These are phyloP conservation scores for Eubucco bourcierii DNA, from an alignment of 2,113 vertebrate genomes.

Conservation along the genomic window DNA sequence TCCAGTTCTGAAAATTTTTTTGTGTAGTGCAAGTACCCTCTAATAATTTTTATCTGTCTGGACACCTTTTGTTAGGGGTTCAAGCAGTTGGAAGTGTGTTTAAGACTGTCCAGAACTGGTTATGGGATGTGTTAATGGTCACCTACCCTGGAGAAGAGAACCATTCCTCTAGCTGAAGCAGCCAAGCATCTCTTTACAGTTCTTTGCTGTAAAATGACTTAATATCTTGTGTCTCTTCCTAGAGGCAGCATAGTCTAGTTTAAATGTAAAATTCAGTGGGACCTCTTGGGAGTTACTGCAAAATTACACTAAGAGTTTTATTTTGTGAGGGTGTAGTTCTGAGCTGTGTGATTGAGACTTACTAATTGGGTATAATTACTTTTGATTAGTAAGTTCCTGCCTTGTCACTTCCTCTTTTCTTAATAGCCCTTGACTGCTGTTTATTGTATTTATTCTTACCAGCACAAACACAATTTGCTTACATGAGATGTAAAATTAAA, in stretches of 20 bases:
- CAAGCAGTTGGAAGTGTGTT: background rate
- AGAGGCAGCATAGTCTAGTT: background rate
- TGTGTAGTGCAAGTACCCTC: background rate
- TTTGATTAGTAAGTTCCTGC: conserved; percentile 24
- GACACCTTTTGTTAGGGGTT: background rate
- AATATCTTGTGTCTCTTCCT: background rate
- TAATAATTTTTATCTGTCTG: background rate
- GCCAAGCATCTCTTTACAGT: too few species aligned
- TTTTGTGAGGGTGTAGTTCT: background rate
- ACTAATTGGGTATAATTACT: background rate
- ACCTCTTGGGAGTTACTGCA: background rate
- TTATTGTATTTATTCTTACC: background rate
- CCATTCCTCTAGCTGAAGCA: background rate
- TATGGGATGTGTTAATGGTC: background rate
- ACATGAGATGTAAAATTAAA: background rate
- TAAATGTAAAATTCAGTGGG: background rate
- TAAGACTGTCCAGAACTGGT: background rate
- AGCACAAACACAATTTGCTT: background rate
- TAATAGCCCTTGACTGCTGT: background rate
- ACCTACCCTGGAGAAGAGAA: background rate
- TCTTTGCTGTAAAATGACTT: background rate
- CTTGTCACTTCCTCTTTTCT: background rate
- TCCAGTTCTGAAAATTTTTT: background rate
- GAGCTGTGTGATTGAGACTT: background rate
- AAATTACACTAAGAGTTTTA: background rate